phyloP scores from a whole-genome alignment of 2,888 invertebrate genomes.

The Hemistola chrysoprasaria region DNA sequence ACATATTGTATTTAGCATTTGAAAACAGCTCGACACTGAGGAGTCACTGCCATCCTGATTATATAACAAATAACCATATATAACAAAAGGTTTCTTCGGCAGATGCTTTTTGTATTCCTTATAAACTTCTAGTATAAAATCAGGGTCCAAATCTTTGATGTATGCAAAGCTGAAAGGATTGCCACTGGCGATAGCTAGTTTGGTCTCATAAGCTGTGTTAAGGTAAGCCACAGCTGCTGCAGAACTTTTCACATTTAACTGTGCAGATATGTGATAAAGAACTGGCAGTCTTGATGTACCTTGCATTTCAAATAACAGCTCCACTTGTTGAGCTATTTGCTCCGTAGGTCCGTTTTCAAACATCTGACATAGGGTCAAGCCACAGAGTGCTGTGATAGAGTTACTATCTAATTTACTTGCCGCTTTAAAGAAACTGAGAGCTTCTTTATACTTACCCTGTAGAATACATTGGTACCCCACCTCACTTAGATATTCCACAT shows the following conservation, averaged over 20 bases:
- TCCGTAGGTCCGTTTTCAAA: constrained; percentile 86
- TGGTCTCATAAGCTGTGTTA: constrained; percentile 84
- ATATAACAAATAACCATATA: constrained; percentile 67
- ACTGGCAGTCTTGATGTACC: constrained; percentile 86
- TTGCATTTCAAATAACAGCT: constrained; percentile 91
- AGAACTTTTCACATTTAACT: constrained; percentile 79
- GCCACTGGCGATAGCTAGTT: constrained; percentile 56
- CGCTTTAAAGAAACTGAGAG: constrained; percentile 88
- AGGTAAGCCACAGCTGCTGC: constrained; percentile 81
- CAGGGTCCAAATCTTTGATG: constrained; percentile 90
- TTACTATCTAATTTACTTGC: constrained; percentile 93
- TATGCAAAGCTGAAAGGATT: constrained; percentile 89
- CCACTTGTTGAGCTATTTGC: constrained; percentile 92
- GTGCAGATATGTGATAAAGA: constrained; percentile 86
- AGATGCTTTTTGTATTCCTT: constrained; percentile 89
- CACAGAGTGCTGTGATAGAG: constrained; percentile 89
- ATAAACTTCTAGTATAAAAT: constrained; percentile 90
- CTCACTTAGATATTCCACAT: constrained; percentile 89
- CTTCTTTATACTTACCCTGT: constrained; percentile 89
- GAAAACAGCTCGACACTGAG: constrained; percentile 80
- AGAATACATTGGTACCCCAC: constrained; percentile 91
- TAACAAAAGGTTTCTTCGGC: constrained; percentile 83
- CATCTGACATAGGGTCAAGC: constrained; percentile 92
- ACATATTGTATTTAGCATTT: constrained; percentile 87
- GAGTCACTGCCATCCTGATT: constrained; percentile 71